Evolutionary conservation across 2,888 invertebrate genomes (phyloP).

Genomic region (Mactromeris polynyma): DNA sequence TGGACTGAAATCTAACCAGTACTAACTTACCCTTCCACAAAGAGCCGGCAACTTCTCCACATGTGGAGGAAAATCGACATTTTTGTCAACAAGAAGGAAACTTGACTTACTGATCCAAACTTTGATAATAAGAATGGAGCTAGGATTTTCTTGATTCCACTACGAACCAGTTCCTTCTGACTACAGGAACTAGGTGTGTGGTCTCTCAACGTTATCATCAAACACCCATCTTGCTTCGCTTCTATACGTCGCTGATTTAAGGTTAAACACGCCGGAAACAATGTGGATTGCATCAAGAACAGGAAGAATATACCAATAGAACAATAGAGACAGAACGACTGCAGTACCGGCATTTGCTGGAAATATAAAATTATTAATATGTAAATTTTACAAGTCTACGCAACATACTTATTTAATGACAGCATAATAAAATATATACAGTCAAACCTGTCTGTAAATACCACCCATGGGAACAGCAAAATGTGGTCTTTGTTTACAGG

Average conservation of each 20-base stretch:
- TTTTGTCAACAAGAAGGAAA: neutral
- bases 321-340: constrained; percentile 94
- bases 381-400: no score
- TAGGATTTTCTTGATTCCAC: constrained; percentile 89
- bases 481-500: no score
- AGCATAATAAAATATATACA: no score
- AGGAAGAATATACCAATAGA: constrained; percentile 92
- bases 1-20: no score
- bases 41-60: no score
- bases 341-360: constrained; percentile 91
- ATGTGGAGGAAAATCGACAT: no score
- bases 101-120: constrained; percentile 89
- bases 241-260: constrained; percentile 89
- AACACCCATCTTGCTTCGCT: constrained; percentile 65
- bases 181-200: constrained; percentile 89
- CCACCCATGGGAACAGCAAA: no score
- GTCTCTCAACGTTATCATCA: constrained; percentile 89
- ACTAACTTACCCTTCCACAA: no score
- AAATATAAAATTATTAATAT: constrained; percentile 20
- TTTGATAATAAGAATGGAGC: constrained; percentile 90
- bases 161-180: constrained; percentile 89
- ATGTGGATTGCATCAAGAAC: constrained; percentile 91
- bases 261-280: constrained; percentile 93
- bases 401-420: no score
- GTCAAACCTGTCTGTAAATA: no score